Evolutionary conservation across 2,797 vertebrate species (phyloP).

Genomic region (Clarias fuscus): DNA sequence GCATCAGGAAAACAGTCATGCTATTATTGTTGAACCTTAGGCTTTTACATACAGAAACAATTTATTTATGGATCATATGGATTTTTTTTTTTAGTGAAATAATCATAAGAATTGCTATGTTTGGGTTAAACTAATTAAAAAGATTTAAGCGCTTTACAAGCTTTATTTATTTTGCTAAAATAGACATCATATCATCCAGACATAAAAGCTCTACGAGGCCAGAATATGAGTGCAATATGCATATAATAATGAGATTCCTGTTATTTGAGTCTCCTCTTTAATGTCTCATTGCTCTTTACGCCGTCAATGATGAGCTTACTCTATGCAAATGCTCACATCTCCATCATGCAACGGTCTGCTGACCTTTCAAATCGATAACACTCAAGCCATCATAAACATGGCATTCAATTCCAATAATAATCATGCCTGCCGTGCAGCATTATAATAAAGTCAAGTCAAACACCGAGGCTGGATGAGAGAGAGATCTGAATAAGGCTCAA

Average conservation of each 20-base stretch:
- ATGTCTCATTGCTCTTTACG: slow-evolving; percentile 13
- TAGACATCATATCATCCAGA: too few relatives aligned
- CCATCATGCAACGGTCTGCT: slow-evolving; percentile 22
- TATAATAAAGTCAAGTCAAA: slow-evolving; percentile 59
- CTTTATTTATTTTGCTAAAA: too few relatives aligned
- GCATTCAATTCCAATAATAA: slow-evolving; percentile 2
- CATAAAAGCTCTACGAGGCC: too few relatives aligned
- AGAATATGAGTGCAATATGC: background rate
- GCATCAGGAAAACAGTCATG: background rate
- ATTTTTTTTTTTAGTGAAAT: too few relatives aligned
- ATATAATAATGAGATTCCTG: background rate
- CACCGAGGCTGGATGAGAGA: slow-evolving; percentile 48
- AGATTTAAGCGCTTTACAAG: too few relatives aligned
- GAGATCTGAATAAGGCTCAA: slow-evolving; percentile 61
- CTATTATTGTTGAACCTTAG: background rate
- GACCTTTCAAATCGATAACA: slow-evolving; percentile 30
- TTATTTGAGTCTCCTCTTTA: slow-evolving; percentile 11
- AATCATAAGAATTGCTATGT: too few relatives aligned
- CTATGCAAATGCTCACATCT: background rate
- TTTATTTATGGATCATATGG: too few relatives aligned
- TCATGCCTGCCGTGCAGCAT: slow-evolving; percentile 26
- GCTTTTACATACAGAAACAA: background rate
- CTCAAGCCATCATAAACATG: slow-evolving; percentile 1
- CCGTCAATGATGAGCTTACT: background rate
- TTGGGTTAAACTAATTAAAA: too few relatives aligned